Base-by-base conservation (phyloP, 2,888 invertebrate species). In the Cerceris rybyensis region DNA sequence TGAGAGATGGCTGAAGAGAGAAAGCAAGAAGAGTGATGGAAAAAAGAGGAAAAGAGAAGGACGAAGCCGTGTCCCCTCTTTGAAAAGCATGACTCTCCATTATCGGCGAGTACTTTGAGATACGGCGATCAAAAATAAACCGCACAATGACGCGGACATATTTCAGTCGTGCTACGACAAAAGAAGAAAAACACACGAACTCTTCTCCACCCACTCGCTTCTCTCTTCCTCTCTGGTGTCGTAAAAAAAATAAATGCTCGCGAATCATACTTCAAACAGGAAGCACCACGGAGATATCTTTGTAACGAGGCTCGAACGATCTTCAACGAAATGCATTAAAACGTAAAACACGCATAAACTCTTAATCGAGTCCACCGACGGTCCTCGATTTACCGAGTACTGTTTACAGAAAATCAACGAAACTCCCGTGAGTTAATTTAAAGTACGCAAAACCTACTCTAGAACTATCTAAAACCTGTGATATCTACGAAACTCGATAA, bases 71-170 rank as follows among this genome's bases (percentile, higher is more conserved):
- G 67, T 50, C 69, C 64, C 63, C 70, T 61, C 72, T 72, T 73
- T 79, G 72, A 75, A 57, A 28, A 83, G 75, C 73, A 43, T 55
- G 72, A 39, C 74, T 76, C 75, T 81, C 66, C 76, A 80, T 86
- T 84, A 74, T 61, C 74, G 71, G 69, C 60, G 69, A 68, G 39
- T 16, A 55, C 68, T 66, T 61, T 57, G 68, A 75, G 72, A 59
- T 49, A 55, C 49, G 57, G 14, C 73, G 79, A 84, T 85, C 81
- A 72, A 85, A 84, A 85, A 84, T 85, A 84, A 86, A 84, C 81
- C 64, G 63, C 50, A 60, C 46, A n/a, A 42, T 46, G 52, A 54
- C 73, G 57, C 68, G 41, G 55, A 57, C 64, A 52, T 61, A 73
- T 73, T 64, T 59, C 66, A 60, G 9, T 60, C 52, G 50, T 57